Percentiles rank a stretch among this genome's conserved stretches.
phyloP scores from a whole-genome alignment of 2,888 invertebrate species.

The Eristalinus aeneus region DNA sequence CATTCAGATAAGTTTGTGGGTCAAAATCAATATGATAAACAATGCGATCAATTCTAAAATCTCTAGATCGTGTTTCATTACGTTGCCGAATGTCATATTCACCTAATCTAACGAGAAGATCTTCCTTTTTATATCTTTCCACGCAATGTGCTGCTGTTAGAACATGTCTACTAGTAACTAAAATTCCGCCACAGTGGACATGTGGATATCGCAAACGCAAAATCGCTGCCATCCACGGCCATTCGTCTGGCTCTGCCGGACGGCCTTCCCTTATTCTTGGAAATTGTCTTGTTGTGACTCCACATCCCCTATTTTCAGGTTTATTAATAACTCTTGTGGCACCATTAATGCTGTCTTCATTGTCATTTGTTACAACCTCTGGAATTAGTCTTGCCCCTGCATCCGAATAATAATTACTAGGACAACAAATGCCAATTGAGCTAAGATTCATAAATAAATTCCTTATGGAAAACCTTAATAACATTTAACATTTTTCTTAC shows the following conservation, averaged over 20 bases:
- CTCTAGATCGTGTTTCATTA: constrained; percentile 87
- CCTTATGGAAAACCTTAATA: background rate
- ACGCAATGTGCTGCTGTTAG: constrained; percentile 82
- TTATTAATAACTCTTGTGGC: constrained; percentile 74
- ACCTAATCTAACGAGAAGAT: constrained; percentile 87
- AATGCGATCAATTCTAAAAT: constrained; percentile 86
- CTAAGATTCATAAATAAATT: constrained; percentile 69
- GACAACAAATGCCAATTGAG: constrained; percentile 89
- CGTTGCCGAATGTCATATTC: constrained; percentile 88
- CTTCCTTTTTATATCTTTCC: constrained; percentile 83
- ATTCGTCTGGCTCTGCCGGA: constrained; percentile 86
- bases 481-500: constrained; percentile 31
- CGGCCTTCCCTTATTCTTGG: constrained; percentile 84
- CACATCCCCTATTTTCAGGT: constrained; percentile 79
- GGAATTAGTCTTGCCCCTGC: constrained; percentile 74
- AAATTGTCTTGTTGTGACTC: constrained; percentile 79
- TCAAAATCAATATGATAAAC: constrained; percentile 87
- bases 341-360: constrained; percentile 63
- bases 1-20: constrained; percentile 86
- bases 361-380: constrained; percentile 73
- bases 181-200: constrained; percentile 88
- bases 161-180: constrained; percentile 87
- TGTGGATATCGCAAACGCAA: constrained; percentile 83
- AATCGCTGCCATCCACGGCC: constrained; percentile 93
- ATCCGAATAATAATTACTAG: constrained; percentile 80